Evolutionary conservation across 2,888 invertebrate genomes (phyloP), one percentile per base, ranked within the genome.

Genomic region (Lasius fuliginosus): DNA sequence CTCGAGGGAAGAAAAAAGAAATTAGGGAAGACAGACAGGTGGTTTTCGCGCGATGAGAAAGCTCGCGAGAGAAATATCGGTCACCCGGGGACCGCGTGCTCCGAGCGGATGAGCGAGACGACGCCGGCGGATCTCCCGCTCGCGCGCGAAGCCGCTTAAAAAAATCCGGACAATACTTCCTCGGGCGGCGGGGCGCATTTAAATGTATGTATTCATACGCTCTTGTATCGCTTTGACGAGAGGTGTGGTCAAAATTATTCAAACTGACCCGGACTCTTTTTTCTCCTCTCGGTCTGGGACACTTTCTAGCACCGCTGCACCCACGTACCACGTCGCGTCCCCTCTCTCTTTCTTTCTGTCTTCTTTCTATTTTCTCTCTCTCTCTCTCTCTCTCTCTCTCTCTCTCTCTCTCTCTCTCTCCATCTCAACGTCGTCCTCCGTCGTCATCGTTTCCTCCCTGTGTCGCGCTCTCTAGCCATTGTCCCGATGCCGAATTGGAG

Each of bases 221-320:
- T 92, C 91, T 92, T 92, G 93, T 94, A 93, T 93, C 91, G 93
- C 93, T 94, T 94, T 94, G 94, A 94, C 94, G 93, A 95, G 94
- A 95, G 95, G 95, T 95, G 95, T 94, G 95, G 95, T 95, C 94
- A 94, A 94, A 95, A 94, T 94, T 95, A 95, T 95, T 94, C 94
- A 95, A 94, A 95, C 94, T 94, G 94, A 94, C 95, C 95, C 93
- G 93, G 93, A 93, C 93, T 93, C 90, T 90, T 94, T 93, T 93
- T 94, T 92, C 92, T 91, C 88, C 87, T 88, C 88, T 87, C 86
- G 89, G 92, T 88, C 91, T 91, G 93, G 93, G 93, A 93, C 93
- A 94, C 94, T 94, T 94, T 94, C 94, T 93, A 93, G 92, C 88
- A 89, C 88, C 88, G 93, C 91, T 92, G 92, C 94, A 93, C 94